Evolutionary conservation across 2,888 invertebrate genomes (phyloP), one percentile per base, ranked within the genome.

Genomic region (Psococerastis gibbosa): DNA sequence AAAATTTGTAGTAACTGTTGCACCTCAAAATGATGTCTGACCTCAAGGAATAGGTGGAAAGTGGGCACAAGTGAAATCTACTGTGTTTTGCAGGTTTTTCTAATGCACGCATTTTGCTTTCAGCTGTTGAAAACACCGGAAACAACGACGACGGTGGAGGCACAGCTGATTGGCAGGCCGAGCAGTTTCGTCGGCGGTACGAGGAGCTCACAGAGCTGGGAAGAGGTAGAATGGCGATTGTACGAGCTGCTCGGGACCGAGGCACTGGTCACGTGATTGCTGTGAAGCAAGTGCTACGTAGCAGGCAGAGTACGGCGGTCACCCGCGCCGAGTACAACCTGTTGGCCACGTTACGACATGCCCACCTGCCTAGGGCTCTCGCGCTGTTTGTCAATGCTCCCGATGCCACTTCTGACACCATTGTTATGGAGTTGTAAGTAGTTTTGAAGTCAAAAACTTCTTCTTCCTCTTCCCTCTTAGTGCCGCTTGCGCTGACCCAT

Each of bases 231-330:
- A 82, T 78, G 52, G 74, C 78, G 1, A 63, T 78, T 6, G 78
- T 83, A 2, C 67, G 78, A 22, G 69, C 75, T 43, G 83, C 81
- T 1, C 67, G 75, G 41, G 82, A 84, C 57, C 69, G 76, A 27
- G 78, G 78, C 35, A 80, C 80, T 2, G 78, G 78, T 2, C 75
- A 78, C 46, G 73, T 78, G 52, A 77, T 80, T 18, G 83, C 82
- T 0, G 66, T 81, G 15, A 85, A 85, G 57, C 80, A 80, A 64
- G 66, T 76, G 13, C 67, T 68, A 15, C 62, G 71, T 33, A 62
- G 70, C 48, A 66, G 69, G 38, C 74, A 77, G 48, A 66, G 75
- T 2, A 71, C 74, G 49, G 73, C 73, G 49, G 67, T 75, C 1
- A 71, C 75, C 44, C 73, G 73, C 47, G 70, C 78, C 8, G 84